Conservation (phyloP, 2,888 invertebrate species). For the Megaustenia siamemsis region DNA sequence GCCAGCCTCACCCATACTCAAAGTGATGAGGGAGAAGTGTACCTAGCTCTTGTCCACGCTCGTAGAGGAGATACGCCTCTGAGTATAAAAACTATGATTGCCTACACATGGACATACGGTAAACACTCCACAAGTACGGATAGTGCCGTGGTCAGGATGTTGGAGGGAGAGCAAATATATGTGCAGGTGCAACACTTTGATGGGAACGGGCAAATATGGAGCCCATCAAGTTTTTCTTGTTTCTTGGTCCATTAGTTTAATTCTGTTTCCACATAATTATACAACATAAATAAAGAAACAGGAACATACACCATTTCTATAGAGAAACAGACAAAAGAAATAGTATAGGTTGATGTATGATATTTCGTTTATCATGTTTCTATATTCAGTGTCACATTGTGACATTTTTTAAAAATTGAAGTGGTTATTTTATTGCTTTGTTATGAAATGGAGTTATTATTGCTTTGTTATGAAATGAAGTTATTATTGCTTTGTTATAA, state of each 20-base stretch:
- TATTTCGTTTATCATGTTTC: too few species aligned
- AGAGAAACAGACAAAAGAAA: too few species aligned
- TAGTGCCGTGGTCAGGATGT: background rate
- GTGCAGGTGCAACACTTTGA: background rate
- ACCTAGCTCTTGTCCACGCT: background rate
- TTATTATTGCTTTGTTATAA: too few species aligned
- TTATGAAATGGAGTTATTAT: too few species aligned
- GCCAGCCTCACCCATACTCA: background rate
- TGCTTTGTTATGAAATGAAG: too few species aligned
- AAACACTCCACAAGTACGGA: constrained; percentile 6
- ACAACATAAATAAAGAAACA: too few species aligned
- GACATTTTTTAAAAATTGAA: too few species aligned
- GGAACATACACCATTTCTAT: too few species aligned
- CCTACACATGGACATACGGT: constrained; percentile 2
- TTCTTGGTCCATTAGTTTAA: background rate
- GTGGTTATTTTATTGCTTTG: too few species aligned
- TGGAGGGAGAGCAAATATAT: background rate
- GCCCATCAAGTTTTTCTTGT: constrained; percentile 27
- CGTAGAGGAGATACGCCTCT: background rate
- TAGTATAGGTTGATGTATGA: too few species aligned
- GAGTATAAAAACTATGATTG: background rate
- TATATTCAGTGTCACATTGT: too few species aligned
- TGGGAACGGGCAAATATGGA: constrained; percentile 11
- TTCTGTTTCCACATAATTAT: too few species aligned
- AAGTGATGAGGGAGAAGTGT: constrained; percentile 11